Percentiles rank a stretch among this genome's conserved stretches.
phyloP scores from a whole-genome alignment of 2,888 invertebrate species.

The Pyrrhia umbra region DNA sequence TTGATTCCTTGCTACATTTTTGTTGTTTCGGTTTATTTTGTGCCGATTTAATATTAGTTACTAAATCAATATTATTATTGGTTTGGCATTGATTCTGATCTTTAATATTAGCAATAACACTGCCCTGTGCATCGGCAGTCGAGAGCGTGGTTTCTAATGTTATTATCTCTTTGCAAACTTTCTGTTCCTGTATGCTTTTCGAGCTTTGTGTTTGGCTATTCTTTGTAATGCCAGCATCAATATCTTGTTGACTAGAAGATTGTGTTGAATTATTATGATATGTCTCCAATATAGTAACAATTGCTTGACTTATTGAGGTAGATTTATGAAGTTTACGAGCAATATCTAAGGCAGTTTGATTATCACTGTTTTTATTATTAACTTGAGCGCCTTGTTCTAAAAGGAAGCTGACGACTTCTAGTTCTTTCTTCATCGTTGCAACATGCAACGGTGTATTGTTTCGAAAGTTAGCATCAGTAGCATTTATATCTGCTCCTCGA shows the following conservation, averaged over 20 bases:
- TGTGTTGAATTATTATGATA: not conserved
- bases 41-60: not conserved
- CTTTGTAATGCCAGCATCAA: not conserved
- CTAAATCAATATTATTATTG: not conserved
- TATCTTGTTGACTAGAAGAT: not conserved
- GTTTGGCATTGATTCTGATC: not conserved
- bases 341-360: constrained; percentile 57
- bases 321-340: constrained; percentile 25
- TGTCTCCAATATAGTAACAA: constrained; percentile 18
- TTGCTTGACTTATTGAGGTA: not conserved
- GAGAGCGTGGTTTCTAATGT: not conserved
- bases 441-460: constrained; percentile 62
- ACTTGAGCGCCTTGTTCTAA: constrained; percentile 55
- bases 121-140: not conserved
- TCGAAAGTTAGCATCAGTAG: constrained; percentile 56
- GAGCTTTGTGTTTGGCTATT: not conserved
- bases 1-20: not conserved
- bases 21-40: constrained; percentile 4
- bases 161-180: not conserved
- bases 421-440: constrained; percentile 53
- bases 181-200: not conserved
- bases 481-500: constrained; percentile 62
- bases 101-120: not conserved
- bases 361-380: constrained; percentile 44
- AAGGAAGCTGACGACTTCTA: constrained; percentile 51